These are phyloP conservation scores for Euthynnus affinis DNA, from an alignment of 2,797 vertebrate species.

Conservation along the genomic window DNA sequence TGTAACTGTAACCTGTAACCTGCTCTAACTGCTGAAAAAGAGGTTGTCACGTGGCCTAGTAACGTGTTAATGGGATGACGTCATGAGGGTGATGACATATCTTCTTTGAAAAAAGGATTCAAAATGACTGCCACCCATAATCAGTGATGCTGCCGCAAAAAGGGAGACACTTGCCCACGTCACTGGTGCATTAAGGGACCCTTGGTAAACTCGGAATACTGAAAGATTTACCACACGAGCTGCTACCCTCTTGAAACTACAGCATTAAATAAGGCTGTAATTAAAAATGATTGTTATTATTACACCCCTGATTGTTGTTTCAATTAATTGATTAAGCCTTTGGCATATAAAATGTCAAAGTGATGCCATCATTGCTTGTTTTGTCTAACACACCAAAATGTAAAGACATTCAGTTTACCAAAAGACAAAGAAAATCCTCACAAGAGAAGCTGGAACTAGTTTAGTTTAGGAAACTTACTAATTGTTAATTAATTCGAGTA, in stretches of 20 bases:
- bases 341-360: background rate
- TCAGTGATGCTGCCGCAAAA: background rate
- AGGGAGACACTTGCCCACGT: conserved; percentile 54
- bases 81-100: background rate
- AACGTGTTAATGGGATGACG: conserved; percentile 7
- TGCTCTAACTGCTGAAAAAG: no score
- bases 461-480: background rate
- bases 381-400: no score
- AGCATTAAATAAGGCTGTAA: no score
- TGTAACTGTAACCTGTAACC: background rate
- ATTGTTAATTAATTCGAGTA: no score
- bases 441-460: background rate
- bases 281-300: background rate
- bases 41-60: background rate
- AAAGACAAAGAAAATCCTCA: background rate
- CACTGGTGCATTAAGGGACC: conserved; percentile 42
- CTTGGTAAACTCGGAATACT: conserved; percentile 15
- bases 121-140: conserved; percentile 10
- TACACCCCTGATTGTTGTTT: background rate
- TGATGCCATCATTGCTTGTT: no score
- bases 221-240: fast-evolving
- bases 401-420: background rate
- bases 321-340: background rate
- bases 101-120: conserved; percentile 5
- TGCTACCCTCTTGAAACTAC: background rate